These are phyloP conservation scores for Dorcus parallelipipedus DNA, from an alignment of 2,888 invertebrate genomes.

Conservation along the genomic window DNA sequence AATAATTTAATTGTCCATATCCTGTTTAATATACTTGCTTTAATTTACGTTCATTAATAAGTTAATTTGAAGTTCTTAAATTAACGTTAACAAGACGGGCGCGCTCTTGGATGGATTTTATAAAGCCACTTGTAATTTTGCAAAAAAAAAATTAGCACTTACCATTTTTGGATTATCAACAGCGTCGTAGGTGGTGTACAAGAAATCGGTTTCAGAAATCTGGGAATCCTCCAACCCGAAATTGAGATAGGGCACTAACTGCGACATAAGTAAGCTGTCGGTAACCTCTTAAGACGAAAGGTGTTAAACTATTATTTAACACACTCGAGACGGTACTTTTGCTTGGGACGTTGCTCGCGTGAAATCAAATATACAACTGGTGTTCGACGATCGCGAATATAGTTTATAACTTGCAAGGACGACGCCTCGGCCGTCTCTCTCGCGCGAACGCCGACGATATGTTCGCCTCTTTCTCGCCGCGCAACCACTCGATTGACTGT, in stretches of 20 bases:
- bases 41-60: slow-evolving; percentile 1
- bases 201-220: slow-evolving; percentile 19
- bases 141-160: slow-evolving; percentile 5
- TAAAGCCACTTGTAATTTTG: neutral
- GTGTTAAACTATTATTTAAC: neutral
- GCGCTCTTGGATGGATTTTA: no score
- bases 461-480: neutral
- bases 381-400: slow-evolving; percentile 15
- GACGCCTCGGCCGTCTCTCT: slow-evolving; percentile 6
- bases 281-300: no score
- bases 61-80: neutral
- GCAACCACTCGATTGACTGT: neutral
- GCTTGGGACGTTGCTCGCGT: neutral
- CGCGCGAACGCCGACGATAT: neutral
- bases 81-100: no score
- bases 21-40: slow-evolving; percentile 10
- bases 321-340: neutral
- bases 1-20: slow-evolving; percentile 15
- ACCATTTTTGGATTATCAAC: slow-evolving; percentile 24
- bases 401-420: slow-evolving; percentile 20
- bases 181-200: slow-evolving; percentile 16
- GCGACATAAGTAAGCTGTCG: slow-evolving; percentile 23
- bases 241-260: slow-evolving; percentile 27
- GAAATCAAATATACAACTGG: slow-evolving; percentile 15
- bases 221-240: slow-evolving; percentile 24